phyloP scores from a whole-genome alignment of 2,113 vertebrate genomes.

The Macroglossus sobrinus region DNA sequence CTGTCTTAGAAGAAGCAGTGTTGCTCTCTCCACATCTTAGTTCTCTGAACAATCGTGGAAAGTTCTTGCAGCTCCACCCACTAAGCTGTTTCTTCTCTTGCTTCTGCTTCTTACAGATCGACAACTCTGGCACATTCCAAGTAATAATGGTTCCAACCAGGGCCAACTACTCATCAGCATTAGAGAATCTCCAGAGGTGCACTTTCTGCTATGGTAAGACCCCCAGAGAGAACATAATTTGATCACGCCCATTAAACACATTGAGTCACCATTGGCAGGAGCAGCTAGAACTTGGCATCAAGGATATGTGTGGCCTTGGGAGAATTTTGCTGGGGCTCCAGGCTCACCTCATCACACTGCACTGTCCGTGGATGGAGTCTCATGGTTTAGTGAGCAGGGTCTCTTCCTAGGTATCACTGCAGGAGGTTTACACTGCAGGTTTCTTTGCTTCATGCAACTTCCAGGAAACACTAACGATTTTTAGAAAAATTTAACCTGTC shows the following conservation, averaged over 20 bases:
- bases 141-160: slow-evolving; percentile 57
- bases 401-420: not conserved
- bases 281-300: not conserved
- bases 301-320: not conserved
- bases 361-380: not conserved
- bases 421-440: not conserved
- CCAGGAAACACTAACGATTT: not conserved
- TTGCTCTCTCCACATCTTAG: not conserved
- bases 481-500: not conserved
- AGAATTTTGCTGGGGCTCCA: not conserved
- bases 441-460: not conserved
- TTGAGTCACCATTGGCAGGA: not conserved
- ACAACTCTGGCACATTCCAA: slow-evolving; percentile 74
- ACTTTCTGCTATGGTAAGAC: slow-evolving; percentile 81
- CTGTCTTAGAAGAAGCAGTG: not conserved
- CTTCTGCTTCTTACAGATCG: slow-evolving; percentile 68
- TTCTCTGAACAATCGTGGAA: not conserved
- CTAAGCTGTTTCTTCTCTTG: not conserved
- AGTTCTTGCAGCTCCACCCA: not conserved
- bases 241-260: not conserved
- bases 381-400: not conserved
- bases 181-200: slow-evolving; percentile 69
- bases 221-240: not conserved
- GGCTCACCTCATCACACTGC: not conserved
- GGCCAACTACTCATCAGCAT: not conserved